A percentile compares a stretch with the other conserved stretches of the same genome.
These are phyloP conservation scores for Sebastes oblongus DNA, from an alignment of 2,797 vertebrate genomes.

Conservation along the genomic window DNA sequence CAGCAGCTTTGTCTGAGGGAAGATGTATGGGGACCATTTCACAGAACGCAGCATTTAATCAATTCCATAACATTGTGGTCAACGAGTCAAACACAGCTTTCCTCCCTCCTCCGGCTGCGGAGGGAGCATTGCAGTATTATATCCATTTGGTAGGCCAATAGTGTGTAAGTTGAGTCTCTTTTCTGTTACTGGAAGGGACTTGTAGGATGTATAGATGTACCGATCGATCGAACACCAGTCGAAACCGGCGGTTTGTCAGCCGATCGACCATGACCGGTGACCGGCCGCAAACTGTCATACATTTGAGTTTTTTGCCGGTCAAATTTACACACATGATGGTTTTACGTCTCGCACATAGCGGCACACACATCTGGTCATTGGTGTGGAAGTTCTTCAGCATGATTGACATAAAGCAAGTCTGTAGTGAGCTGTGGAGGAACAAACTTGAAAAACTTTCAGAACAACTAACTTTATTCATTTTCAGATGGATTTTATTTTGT, in stretches of 20 bases:
- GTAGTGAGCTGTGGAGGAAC: too few relatives aligned
- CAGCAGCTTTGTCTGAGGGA: slow-evolving; percentile 27
- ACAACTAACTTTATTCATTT: too few relatives aligned
- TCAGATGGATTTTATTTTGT: too few relatives aligned
- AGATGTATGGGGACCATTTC: slow-evolving; percentile 39
- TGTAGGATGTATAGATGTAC: neutral
- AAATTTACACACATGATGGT: neutral
- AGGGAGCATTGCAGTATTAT: neutral
- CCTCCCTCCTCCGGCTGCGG: neutral
- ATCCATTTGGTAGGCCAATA: slow-evolving; percentile 3
- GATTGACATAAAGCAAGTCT: too few relatives aligned
- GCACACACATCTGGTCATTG: too few relatives aligned
- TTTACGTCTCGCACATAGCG: neutral
- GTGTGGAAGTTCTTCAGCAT: too few relatives aligned
- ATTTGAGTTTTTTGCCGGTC: neutral
- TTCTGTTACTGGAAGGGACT: neutral
- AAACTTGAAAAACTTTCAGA: too few relatives aligned
- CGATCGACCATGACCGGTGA: neutral
- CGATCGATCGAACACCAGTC: neutral
- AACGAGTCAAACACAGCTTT: slow-evolving; percentile 31
- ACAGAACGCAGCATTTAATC: slow-evolving; percentile 48
- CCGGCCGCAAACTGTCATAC: neutral
- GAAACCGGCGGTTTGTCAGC: too few relatives aligned
- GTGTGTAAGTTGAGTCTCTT: slow-evolving; percentile 14
- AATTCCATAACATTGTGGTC: slow-evolving; percentile 43